These are phyloP conservation scores for Coregonus ussuriensis DNA, from an alignment of 2,797 vertebrate genomes.

Conservation along the genomic window DNA sequence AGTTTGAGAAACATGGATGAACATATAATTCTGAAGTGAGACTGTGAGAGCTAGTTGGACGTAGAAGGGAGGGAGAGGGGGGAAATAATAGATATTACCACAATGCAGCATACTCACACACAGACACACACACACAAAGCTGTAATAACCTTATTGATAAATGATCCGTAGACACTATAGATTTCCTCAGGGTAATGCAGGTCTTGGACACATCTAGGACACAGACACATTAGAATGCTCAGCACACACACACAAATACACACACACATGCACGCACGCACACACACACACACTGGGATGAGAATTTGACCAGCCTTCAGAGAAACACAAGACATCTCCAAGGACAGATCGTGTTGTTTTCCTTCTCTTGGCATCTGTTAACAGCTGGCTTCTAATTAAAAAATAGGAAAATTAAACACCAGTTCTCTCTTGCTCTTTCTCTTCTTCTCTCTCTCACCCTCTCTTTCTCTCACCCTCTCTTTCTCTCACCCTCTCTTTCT, in stretches of 20 bases:
- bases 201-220: conserved; percentile 57
- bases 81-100: conserved; percentile 9
- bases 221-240: conserved; percentile 59
- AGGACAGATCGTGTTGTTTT: neutral
- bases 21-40: neutral
- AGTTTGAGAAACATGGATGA: no score
- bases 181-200: conserved; percentile 57
- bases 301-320: conserved; percentile 1
- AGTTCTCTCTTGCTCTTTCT: no score
- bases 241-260: conserved; percentile 26
- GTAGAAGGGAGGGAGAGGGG: neutral
- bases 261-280: neutral
- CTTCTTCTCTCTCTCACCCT: no score
- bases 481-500: no score
- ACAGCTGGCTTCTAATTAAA: no score
- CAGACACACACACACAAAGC: conserved; percentile 24
- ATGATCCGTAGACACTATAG: conserved; percentile 45
- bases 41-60: neutral
- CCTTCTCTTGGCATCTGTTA: no score
- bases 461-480: no score
- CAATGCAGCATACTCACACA: no score
- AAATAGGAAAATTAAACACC: no score
- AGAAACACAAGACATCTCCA: conserved; percentile 4
- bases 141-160: conserved; percentile 68
- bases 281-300: no score